Evolutionary conservation across 2,888 invertebrate genomes (phyloP), one percentile per base, ranked within the genome.

Genomic region (Dryobota labecula): DNA sequence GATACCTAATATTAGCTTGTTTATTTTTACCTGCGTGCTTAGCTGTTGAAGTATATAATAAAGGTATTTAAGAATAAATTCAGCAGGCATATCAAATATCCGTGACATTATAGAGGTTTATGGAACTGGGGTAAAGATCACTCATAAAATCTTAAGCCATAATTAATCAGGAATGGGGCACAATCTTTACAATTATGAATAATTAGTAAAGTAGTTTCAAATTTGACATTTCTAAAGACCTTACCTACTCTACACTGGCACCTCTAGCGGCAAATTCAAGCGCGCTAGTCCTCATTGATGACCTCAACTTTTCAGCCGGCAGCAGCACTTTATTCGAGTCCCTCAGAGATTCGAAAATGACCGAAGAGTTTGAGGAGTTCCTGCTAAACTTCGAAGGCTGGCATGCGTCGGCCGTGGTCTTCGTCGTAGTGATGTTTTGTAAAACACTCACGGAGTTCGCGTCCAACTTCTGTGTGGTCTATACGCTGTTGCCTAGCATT

Each of bases 361-460:
- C 86, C 1, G 82, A 83, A 0, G 91, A 94, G 75, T 87, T 94
- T 6, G 92, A 90, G 57, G 82, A 84, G 63, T 90, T 92, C 62
- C 84, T 94, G 0, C 47, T 86, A 0, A 43, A 86, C 20, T 90
- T 92, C 75, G 72, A 78, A 3, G 66, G 74, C 5, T 92, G 91
- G 90, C 91, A 93, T 0, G 63, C 89, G 0, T 81, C 90, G 0
- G 89, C 85, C 0, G 36, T 92, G 36, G 89, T 88, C 0, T 83
- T 94, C 7, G 66, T 91, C 13, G 78, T 92, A 15, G 90, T 94
- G 6, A 13, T 93, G 2, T 84, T 92, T 72, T 91, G 91, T 85
- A 94, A 94, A 81, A 43, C 89, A 0, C 75, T 93, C 0, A 91
- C 94, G 0, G 94, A 95, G 71, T 92, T 92, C 60, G 92, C 91